A percentile compares a stretch with the other conserved stretches of the same genome.
Conservation (phyloP, 2,888 invertebrate species). For the Orchesellides sinensis region DNA sequence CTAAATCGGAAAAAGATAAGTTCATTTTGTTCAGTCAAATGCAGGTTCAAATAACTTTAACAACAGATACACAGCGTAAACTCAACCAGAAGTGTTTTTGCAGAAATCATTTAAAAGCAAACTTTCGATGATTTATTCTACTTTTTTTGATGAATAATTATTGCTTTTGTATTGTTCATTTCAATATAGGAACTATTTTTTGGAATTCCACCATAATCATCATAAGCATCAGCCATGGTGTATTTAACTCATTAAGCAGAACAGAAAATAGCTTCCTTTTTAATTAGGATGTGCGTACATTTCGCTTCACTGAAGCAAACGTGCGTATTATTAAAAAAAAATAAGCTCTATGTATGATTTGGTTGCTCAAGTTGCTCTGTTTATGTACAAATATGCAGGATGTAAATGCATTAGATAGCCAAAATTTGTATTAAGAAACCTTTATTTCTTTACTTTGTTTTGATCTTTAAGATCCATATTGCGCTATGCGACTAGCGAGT, state of each 20-base stretch:
- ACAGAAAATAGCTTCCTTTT: not conserved
- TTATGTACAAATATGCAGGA: not conserved
- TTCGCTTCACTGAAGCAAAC: not conserved
- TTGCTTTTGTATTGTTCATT: not conserved
- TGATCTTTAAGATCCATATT: not conserved
- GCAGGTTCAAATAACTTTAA: no score
- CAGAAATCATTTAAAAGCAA: no score
- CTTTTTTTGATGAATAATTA: not conserved
- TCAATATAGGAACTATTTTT: slow-evolving; percentile 2
- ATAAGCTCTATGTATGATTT: no score
- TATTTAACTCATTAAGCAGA: not conserved
- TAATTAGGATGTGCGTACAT: not conserved
- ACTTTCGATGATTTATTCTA: not conserved
- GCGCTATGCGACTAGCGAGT: not conserved
- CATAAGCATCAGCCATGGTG: not conserved
- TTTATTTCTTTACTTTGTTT: not conserved
- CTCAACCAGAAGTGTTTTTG: no score
- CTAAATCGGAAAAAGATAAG: no score
- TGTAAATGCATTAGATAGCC: not conserved
- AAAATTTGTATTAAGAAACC: not conserved
- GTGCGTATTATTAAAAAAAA: not conserved
- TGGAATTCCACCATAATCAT: not conserved
- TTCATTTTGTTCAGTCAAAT: no score
- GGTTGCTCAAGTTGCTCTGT: not conserved
- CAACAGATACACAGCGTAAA: no score